A percentile compares a stretch with the other conserved stretches of the same genome.
Conservation (phyloP, 2,113 vertebrate genomes). For the Xiphorhynchus elegans region DNA sequence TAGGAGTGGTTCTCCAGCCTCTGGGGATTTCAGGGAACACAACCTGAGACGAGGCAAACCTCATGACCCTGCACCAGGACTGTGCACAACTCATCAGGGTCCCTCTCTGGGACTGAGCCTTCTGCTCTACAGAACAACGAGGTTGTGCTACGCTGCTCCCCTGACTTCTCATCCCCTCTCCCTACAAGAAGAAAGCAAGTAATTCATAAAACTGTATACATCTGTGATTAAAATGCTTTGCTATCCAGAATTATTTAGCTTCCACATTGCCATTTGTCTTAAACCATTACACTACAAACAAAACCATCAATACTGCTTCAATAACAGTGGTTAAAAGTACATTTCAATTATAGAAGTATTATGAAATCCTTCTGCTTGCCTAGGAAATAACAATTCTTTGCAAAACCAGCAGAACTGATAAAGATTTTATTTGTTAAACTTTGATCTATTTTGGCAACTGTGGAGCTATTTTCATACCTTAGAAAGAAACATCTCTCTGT, state of each 20-base stretch:
- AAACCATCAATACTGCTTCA: not conserved
- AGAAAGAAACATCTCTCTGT: not conserved
- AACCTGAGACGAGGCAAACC: not conserved
- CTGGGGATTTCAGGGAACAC: not conserved
- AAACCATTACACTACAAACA: not conserved
- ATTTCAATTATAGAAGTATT: not conserved
- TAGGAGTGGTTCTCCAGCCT: not conserved
- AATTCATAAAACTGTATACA: not conserved
- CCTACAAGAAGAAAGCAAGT: not conserved
- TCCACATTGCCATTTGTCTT: not conserved
- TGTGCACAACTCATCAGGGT: not conserved
- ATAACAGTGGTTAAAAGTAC: not conserved
- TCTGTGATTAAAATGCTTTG: not conserved
- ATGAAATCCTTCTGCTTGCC: not conserved
- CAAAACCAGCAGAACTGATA: not conserved
- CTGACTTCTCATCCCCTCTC: not conserved
- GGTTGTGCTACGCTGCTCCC: not conserved
- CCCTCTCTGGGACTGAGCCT: not conserved
- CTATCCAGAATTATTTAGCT: not conserved
- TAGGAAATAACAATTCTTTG: not conserved
- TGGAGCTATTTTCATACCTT: not conserved
- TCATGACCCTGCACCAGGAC: not conserved
- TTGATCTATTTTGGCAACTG: not conserved
- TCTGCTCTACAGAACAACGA: fast-evolving
- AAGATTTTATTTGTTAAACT: slow-evolving; percentile 16